These are phyloP conservation scores for Anabacerthia variegaticeps DNA, from an alignment of 2,797 vertebrate genomes.

Conservation along the genomic window DNA sequence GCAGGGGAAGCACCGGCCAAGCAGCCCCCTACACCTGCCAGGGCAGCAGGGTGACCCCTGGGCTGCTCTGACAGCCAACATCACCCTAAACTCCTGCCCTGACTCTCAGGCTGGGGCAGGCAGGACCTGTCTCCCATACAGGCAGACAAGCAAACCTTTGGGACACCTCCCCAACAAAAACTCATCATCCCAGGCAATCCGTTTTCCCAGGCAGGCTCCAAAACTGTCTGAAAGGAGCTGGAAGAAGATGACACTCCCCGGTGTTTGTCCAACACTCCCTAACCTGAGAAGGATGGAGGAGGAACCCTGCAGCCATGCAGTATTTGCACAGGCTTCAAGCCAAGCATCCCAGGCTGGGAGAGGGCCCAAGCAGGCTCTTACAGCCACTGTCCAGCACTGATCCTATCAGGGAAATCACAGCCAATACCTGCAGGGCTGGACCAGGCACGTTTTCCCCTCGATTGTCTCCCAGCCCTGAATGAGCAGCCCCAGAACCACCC, in stretches of 20 bases:
- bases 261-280: not conserved
- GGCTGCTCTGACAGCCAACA: not conserved
- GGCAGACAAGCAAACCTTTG: not conserved
- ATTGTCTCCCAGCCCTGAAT: accelerated
- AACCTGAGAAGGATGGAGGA: not conserved
- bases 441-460: not conserved
- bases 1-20: not conserved
- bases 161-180: not conserved
- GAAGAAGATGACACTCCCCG: not conserved
- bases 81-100: not conserved
- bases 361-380: not conserved
- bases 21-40: not conserved
- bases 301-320: not conserved
- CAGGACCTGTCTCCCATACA: accelerated
- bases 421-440: not conserved
- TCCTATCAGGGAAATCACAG: not conserved
- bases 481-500: not conserved
- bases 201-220: not conserved
- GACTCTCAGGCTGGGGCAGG: not conserved
- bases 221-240: not conserved
- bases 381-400: not conserved
- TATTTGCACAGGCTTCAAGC: not conserved
- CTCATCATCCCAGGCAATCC: not conserved
- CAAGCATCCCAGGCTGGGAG: not conserved
- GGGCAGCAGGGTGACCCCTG: not conserved